Evolutionary conservation across 2,113 vertebrate species (phyloP).

Genomic region (Donacobius atricapilla): DNA sequence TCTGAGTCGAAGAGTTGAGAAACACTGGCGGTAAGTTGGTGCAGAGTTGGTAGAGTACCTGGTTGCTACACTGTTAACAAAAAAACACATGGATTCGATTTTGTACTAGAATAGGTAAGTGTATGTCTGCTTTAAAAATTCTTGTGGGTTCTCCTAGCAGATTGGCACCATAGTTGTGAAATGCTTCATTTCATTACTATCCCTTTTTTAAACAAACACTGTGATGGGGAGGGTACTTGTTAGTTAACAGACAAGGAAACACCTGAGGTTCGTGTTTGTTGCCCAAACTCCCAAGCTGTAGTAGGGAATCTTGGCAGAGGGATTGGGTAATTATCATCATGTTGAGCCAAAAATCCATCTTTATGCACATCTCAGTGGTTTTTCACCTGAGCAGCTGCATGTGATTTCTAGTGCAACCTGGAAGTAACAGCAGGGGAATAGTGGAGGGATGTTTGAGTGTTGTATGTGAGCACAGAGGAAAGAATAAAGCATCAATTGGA

Average conservation of each 20-base stretch:
- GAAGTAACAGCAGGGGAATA: not conserved
- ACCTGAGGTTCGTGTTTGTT: not conserved
- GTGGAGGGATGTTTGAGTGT: not conserved
- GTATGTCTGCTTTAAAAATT: not conserved
- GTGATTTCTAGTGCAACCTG: not conserved
- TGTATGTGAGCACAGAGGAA: not conserved
- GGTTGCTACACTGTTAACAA: not conserved
- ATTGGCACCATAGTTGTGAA: not conserved
- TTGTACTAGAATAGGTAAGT: not conserved
- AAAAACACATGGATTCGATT: not conserved
- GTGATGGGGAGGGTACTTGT: fast-evolving
- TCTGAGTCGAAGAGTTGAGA: slow-evolving; percentile 95
- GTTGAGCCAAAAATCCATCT: not conserved
- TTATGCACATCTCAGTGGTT: not conserved
- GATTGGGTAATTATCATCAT: not conserved
- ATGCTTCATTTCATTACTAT: not conserved
- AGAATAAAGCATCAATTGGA: not conserved
- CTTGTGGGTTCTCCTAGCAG: not conserved
- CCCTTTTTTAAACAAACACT: not conserved
- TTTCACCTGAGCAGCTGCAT: not conserved
- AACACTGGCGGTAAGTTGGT: slow-evolving; percentile 94
- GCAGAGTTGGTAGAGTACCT: not conserved
- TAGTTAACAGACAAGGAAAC: not conserved
- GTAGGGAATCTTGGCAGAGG: not conserved
- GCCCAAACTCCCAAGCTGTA: not conserved